Conservation (phyloP, 2,797 vertebrate genomes). For the Moxostoma hubbsi region DNA sequence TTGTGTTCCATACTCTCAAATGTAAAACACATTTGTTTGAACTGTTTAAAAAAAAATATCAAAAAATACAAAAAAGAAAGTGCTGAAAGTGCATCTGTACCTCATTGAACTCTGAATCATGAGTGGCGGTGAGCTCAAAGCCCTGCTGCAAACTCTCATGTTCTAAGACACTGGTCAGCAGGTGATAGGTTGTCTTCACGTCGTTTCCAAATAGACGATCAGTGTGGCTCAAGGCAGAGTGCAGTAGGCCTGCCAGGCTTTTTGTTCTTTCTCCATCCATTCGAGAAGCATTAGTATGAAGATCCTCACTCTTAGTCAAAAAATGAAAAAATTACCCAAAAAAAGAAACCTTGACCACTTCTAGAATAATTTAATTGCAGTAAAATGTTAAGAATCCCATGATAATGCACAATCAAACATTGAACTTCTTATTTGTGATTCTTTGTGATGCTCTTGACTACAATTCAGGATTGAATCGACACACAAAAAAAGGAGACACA, state of each 20-base stretch:
- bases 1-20: too few species aligned
- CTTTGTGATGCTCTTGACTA: not conserved
- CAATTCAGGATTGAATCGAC: not conserved
- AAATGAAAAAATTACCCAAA: not conserved
- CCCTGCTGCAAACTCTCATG: slow-evolving; percentile 84
- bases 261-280: slow-evolving; percentile 76
- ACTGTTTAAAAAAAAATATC: too few species aligned
- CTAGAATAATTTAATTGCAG: not conserved
- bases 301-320: slow-evolving; percentile 78
- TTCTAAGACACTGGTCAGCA: slow-evolving; percentile 77
- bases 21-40: too few species aligned
- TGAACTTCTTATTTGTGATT: too few species aligned
- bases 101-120: slow-evolving; percentile 83
- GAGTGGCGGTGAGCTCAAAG: slow-evolving; percentile 84
- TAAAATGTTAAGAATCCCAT: not conserved
- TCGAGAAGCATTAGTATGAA: slow-evolving; percentile 77
- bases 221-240: slow-evolving; percentile 72
- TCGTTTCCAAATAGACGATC: slow-evolving; percentile 77
- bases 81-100: slow-evolving; percentile 62
- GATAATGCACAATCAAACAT: not conserved
- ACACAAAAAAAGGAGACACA: not conserved
- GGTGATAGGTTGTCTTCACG: slow-evolving; percentile 80
- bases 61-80: not conserved
- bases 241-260: slow-evolving; percentile 71
- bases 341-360: not conserved